Conservation (phyloP, 35 echinoderm and acorn worm species). For the Heliocidaris erythrogramma region DNA sequence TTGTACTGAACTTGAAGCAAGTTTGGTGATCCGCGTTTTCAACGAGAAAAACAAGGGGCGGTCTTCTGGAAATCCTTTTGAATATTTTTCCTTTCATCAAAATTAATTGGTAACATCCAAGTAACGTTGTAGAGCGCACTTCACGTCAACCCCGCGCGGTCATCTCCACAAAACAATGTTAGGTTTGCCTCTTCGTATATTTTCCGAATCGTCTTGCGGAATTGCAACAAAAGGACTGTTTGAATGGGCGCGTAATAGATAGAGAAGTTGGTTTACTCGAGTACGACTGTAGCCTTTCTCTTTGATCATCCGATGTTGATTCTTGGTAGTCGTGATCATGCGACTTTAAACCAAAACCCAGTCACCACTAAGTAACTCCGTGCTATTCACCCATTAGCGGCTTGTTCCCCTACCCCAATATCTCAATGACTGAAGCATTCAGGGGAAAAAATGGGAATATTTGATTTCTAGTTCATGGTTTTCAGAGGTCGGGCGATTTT, state of each 20-base stretch:
- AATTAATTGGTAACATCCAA: constrained; percentile 45
- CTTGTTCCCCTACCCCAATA: constrained; percentile 6
- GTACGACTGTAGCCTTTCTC: background rate
- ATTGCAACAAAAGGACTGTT: constrained; percentile 46
- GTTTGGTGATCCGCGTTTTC: constrained; percentile 8
- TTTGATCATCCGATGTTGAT: constrained; percentile 37
- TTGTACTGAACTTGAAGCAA: background rate
- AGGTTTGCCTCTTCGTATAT: background rate
- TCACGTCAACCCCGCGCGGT: background rate
- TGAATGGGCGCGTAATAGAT: constrained; percentile 31
- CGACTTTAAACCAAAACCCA: background rate
- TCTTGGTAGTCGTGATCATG: background rate
- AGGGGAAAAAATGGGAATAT: constrained; percentile 10
- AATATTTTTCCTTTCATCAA: background rate
- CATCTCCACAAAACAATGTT: constrained; percentile 15
- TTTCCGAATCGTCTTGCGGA: constrained; percentile 27
- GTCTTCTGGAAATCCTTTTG: constrained; percentile 10
- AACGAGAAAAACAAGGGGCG: constrained; percentile 15
- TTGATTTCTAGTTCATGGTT: background rate
- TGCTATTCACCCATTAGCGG: constrained; percentile 39
- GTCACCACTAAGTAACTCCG: constrained; percentile 41
- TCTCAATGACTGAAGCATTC: background rate
- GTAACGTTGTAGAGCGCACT: constrained; percentile 26
- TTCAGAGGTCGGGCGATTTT: background rate
- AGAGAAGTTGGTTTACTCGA: constrained; percentile 35